A percentile compares a stretch with the other conserved stretches of the same genome.
These are phyloP conservation scores for Lampropteryx suffumata DNA, from an alignment of 2,888 invertebrate species.

Conservation along the genomic window DNA sequence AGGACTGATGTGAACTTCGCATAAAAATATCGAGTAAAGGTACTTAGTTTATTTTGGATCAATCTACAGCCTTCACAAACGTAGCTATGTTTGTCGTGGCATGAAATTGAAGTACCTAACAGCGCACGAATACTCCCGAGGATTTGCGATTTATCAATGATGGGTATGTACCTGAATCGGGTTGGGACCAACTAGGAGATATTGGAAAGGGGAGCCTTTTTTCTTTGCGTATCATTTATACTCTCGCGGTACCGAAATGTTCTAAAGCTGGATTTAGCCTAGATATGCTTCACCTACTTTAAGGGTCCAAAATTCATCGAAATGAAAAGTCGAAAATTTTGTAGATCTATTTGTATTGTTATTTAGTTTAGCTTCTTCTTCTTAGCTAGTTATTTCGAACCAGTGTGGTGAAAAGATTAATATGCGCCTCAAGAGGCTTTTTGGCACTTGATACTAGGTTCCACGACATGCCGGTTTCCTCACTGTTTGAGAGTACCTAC, in stretches of 20 bases:
- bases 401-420: no score
- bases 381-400: no score
- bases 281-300: background rate
- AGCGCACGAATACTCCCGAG: conserved; percentile 33
- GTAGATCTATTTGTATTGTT: no score
- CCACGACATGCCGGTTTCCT: no score
- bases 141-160: conserved; percentile 36
- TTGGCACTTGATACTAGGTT: no score
- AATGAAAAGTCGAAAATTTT: no score
- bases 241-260: background rate
- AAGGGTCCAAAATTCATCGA: background rate
- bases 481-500: no score
- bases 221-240: conserved; percentile 3
- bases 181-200: background rate
- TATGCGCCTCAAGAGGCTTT: no score
- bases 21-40: conserved; percentile 12
- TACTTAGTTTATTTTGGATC: conserved; percentile 22
- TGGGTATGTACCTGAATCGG: conserved; percentile 1
- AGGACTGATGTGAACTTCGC: no score
- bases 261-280: conserved; percentile 3
- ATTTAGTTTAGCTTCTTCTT: no score
- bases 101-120: conserved; percentile 50
- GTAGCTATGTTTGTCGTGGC: conserved; percentile 37
- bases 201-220: conserved; percentile 1
- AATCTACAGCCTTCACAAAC: conserved; percentile 27